Percentiles rank a stretch among this genome's conserved stretches.
Evolutionary conservation across 2,888 invertebrate genomes (phyloP).

Genomic region (Eueremaeus valkanovi): DNA sequence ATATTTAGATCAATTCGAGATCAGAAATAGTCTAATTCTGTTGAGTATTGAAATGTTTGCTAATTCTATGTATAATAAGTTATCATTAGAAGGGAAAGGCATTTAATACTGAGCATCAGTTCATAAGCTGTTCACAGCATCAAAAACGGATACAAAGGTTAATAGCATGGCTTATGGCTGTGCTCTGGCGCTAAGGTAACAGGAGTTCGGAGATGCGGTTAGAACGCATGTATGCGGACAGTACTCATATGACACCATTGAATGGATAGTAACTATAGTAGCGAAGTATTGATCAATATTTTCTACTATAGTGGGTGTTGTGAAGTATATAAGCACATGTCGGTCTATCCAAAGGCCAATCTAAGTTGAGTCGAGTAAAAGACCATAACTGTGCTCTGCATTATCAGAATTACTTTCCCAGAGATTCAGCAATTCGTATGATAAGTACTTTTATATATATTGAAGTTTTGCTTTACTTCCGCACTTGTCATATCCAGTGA

Average conservation of each 20-base stretch:
- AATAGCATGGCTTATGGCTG: not conserved
- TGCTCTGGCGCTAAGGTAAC: not conserved
- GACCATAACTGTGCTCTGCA: not conserved
- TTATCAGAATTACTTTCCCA: not conserved
- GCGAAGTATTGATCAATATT: constrained; percentile 18
- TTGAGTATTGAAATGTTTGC: too few relatives aligned
- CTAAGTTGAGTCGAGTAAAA: not conserved
- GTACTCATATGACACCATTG: not conserved
- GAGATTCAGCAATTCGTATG: not conserved
- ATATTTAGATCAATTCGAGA: not conserved
- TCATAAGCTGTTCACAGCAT: too few relatives aligned
- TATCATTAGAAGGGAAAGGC: too few relatives aligned
- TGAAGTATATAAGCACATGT: constrained; percentile 33
- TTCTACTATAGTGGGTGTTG: constrained; percentile 15
- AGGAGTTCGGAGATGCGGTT: not conserved
- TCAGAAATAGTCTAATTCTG: too few relatives aligned
- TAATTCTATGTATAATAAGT: too few relatives aligned
- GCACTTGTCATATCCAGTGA: not conserved
- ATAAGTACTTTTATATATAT: not conserved
- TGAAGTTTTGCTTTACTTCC: not conserved
- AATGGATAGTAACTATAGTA: constrained; percentile 32
- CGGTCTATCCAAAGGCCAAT: not conserved
- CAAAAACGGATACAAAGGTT: not conserved
- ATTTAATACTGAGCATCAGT: too few relatives aligned
- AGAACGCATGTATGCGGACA: constrained; percentile 1